phyloP scores from a whole-genome alignment of 2,797 vertebrate genomes.

The Enteromius afrohamiltoni region DNA sequence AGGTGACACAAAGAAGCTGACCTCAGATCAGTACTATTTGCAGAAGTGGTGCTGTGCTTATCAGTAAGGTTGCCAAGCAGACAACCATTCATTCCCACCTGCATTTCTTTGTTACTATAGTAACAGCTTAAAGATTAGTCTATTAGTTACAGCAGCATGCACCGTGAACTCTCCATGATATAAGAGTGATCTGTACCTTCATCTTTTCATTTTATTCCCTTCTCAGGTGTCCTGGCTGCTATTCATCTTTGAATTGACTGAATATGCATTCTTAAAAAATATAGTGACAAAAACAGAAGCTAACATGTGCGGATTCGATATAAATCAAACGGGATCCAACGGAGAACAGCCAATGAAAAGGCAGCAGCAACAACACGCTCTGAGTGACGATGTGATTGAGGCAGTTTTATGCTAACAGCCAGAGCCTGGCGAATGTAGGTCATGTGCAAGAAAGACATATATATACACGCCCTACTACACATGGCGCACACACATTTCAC shows the following conservation, averaged over 20 bases:
- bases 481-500: neutral
- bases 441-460: slow-evolving; percentile 65
- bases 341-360: slow-evolving; percentile 76
- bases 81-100: slow-evolving; percentile 66
- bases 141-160: slow-evolving; percentile 73
- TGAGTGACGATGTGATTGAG: slow-evolving; percentile 77
- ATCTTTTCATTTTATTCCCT: slow-evolving; percentile 6
- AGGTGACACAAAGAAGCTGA: neutral
- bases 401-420: slow-evolving; percentile 79
- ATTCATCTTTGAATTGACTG: neutral
- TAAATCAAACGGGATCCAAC: slow-evolving; percentile 69
- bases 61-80: slow-evolving; percentile 23
- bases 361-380: slow-evolving; percentile 70
- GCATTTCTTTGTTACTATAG: slow-evolving; percentile 79
- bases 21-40: slow-evolving; percentile 25
- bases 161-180: slow-evolving; percentile 69
- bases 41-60: slow-evolving; percentile 16
- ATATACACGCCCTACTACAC: slow-evolving; percentile 34
- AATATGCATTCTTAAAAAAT: slow-evolving; percentile 6
- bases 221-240: neutral
- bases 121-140: slow-evolving; percentile 85
- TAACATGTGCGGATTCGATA: slow-evolving; percentile 21
- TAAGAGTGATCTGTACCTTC: slow-evolving; percentile 53
- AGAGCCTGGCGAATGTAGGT: slow-evolving; percentile 82
- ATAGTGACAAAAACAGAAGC: neutral